phyloP scores from a whole-genome alignment of 2,113 vertebrate species.

The Rhombomys opimus region DNA sequence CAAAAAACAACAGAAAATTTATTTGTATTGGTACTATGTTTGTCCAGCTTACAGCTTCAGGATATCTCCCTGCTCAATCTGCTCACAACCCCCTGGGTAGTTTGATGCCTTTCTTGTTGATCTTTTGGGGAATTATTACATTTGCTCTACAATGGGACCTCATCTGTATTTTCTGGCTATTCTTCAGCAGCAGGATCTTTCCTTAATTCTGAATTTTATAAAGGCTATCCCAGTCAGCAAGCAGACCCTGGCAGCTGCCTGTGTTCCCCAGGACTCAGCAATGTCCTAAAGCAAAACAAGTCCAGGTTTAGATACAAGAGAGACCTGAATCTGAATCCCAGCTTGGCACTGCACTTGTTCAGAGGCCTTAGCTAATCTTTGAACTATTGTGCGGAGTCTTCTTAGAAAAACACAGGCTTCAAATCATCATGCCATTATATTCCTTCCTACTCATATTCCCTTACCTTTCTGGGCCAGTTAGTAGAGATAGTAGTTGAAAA shows the following conservation, averaged over 20 bases:
- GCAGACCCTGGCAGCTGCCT: neutral
- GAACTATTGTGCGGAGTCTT: neutral
- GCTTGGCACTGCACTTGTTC: neutral
- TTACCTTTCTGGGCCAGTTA: neutral
- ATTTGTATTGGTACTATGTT: neutral
- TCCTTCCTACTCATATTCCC: neutral
- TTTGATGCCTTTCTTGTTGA: neutral
- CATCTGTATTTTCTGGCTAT: neutral
- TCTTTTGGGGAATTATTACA: neutral
- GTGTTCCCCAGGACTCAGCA: neutral
- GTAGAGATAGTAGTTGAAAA: neutral
- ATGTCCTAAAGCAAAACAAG: neutral
- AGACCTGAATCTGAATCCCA: slow-evolving; percentile 13
- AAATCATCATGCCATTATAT: neutral
- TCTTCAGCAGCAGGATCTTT: neutral
- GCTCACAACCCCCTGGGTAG: neutral
- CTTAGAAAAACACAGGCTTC: neutral
- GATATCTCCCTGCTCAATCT: neutral
- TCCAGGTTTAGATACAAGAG: neutral
- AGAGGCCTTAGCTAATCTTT: neutral
- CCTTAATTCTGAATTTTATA: neutral
- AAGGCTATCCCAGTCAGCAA: neutral
- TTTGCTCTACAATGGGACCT: neutral
- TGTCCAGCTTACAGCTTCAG: neutral
- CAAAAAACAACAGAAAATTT: neutral